Evolutionary conservation across 2,113 vertebrate genomes (phyloP).

Genomic region (Raja brachyura): DNA sequence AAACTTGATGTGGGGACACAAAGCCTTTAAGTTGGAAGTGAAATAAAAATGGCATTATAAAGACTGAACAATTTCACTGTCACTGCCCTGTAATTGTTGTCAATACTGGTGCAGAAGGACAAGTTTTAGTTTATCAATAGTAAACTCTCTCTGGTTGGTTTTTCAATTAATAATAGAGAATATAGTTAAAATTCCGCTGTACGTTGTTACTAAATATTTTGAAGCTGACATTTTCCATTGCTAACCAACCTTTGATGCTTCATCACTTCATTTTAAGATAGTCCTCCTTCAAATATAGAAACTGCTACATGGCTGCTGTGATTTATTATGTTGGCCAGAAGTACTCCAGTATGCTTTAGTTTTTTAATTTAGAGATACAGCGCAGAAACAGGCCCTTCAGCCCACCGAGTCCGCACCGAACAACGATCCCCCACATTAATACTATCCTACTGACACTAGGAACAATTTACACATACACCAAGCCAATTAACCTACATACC

Average conservation of each 20-base stretch:
- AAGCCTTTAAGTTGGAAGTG: neutral
- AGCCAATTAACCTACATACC: no score
- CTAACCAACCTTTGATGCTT: neutral
- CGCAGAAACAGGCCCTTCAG: no score
- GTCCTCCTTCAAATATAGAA: neutral
- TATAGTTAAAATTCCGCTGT: neutral
- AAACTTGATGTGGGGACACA: neutral
- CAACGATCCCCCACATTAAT: no score
- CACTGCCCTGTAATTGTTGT: neutral
- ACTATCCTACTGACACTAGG: no score
- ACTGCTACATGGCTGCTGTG: neutral
- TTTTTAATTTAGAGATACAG: no score
- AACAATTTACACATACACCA: no score
- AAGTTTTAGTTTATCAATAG: neutral
- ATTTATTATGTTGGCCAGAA: neutral
- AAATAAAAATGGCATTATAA: neutral
- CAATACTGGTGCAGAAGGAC: neutral
- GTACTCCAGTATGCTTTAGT: neutral
- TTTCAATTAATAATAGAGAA: neutral
- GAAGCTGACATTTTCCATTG: neutral
- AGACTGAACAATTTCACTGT: neutral
- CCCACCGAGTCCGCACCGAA: no score
- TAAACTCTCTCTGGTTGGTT: neutral
- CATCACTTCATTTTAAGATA: neutral
- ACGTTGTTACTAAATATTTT: neutral